Conservation (phyloP, 2,888 invertebrate genomes). For the Dryococelus australis region DNA sequence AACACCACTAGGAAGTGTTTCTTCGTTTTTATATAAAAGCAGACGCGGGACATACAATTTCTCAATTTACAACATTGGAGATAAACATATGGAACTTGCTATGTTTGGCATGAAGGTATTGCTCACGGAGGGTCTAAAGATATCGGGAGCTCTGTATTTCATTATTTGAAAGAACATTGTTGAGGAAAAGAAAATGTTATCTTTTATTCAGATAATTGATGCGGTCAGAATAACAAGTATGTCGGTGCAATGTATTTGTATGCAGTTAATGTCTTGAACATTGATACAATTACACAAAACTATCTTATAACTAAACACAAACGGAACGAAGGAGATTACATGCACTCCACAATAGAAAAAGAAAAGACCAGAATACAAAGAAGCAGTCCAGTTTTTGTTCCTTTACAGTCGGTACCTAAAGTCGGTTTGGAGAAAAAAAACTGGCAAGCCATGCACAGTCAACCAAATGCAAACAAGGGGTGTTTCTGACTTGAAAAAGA, state of each 20-base stretch:
- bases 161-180: constrained; percentile 24
- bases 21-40: too few relatives aligned
- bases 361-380: not conserved
- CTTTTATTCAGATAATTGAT: constrained; percentile 12
- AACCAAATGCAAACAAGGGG: constrained; percentile 17
- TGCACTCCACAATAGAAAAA: constrained; percentile 23
- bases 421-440: not conserved
- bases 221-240: not conserved
- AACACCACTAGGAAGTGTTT: not conserved
- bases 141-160: not conserved
- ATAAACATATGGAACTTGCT: not conserved
- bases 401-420: not conserved
- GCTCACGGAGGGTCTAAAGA: constrained; percentile 23
- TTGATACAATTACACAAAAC: not conserved
- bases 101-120: not conserved
- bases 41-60: not conserved
- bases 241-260: not conserved
- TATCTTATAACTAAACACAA: not conserved
- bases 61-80: not conserved
- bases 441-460: not conserved
- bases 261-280: constrained; percentile 17
- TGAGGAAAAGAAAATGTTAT: constrained; percentile 5
- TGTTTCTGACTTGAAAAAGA: not conserved
- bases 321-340: constrained; percentile 16
- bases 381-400: not conserved